These are phyloP conservation scores for Rhynchopsitta pachyrhyncha DNA, from an alignment of 2,113 vertebrate genomes.

Conservation along the genomic window DNA sequence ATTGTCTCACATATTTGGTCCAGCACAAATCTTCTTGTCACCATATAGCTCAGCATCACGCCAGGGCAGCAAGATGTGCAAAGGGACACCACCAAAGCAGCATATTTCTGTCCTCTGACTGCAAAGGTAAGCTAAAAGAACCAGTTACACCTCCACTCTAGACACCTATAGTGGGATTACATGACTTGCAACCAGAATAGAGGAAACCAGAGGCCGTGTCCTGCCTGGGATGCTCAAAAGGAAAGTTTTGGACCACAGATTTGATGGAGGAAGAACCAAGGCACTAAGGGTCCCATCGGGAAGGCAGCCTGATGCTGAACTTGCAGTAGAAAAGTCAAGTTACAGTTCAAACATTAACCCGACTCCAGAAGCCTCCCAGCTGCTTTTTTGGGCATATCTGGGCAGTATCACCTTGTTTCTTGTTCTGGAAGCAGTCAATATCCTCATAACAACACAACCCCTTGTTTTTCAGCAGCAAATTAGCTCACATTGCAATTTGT, in stretches of 20 bases:
- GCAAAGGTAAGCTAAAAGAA: not conserved
- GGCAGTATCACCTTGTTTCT: not conserved
- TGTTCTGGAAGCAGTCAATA: conserved; percentile 16
- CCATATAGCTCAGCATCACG: not conserved
- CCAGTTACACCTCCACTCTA: not conserved
- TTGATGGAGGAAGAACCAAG: not conserved
- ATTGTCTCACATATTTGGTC: not conserved
- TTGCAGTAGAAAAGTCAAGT: not conserved
- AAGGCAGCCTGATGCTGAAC: not conserved
- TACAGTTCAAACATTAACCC: not conserved
- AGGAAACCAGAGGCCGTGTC: not conserved
- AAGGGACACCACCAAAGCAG: accelerated
- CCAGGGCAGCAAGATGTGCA: not conserved
- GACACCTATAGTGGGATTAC: not conserved
- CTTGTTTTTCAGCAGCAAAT: conserved; percentile 34
- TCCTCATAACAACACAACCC: conserved; percentile 17
- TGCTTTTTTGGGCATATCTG: not conserved
- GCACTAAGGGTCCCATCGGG: not conserved
- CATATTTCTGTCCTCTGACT: not conserved
- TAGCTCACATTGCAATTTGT: conserved; percentile 54
- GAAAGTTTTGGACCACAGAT: not conserved
- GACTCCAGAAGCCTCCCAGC: not conserved
- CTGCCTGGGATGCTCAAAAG: not conserved
- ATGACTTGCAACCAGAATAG: not conserved
- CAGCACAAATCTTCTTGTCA: not conserved